A percentile compares a stretch with the other conserved stretches of the same genome.
Evolutionary conservation across 2,888 invertebrate species (phyloP).

Genomic region (Cetonia aurata): DNA sequence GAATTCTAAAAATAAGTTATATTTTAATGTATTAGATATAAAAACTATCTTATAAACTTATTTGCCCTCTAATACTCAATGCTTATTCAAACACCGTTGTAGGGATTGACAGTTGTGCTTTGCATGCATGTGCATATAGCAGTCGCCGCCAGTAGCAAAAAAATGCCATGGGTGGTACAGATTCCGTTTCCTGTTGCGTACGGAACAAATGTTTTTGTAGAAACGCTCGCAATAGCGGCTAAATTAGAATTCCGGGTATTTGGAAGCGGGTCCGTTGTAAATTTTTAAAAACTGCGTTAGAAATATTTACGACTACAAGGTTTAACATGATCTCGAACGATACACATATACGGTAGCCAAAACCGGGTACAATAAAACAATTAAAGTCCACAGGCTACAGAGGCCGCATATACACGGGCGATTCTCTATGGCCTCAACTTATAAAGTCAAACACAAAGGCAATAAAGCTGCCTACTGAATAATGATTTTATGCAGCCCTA

Average conservation of each 20-base stretch:
- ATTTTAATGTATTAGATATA: no score
- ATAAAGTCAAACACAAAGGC: slow-evolving; percentile 45
- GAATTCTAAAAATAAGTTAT: no score
- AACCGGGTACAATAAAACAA: slow-evolving; percentile 50
- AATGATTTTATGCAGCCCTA: slow-evolving; percentile 53
- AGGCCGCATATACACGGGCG: slow-evolving; percentile 23
- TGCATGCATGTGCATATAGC: background rate
- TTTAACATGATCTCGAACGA: slow-evolving; percentile 39
- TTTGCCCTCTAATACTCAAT: no score
- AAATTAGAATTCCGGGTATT: slow-evolving; percentile 38
- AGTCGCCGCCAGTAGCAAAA: background rate
- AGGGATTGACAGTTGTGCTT: no score
- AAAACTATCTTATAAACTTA: no score
- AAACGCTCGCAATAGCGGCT: slow-evolving; percentile 21
- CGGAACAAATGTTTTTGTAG: slow-evolving; percentile 35
- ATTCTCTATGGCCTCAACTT: slow-evolving; percentile 41
- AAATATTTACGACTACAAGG: slow-evolving; percentile 41
- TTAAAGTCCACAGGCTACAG: slow-evolving; percentile 45
- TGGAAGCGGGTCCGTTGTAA: slow-evolving; percentile 35
- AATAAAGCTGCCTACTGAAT: slow-evolving; percentile 50
- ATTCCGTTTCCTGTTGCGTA: slow-evolving; percentile 28
- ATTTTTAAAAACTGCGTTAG: slow-evolving; percentile 40
- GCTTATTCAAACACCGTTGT: no score
- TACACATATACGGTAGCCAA: slow-evolving; percentile 49
- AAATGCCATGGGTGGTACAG: background rate